Evolutionary conservation across 2,797 vertebrate genomes (phyloP), one percentile per base, ranked within the genome.

Genomic region (Selene dorsalis): DNA sequence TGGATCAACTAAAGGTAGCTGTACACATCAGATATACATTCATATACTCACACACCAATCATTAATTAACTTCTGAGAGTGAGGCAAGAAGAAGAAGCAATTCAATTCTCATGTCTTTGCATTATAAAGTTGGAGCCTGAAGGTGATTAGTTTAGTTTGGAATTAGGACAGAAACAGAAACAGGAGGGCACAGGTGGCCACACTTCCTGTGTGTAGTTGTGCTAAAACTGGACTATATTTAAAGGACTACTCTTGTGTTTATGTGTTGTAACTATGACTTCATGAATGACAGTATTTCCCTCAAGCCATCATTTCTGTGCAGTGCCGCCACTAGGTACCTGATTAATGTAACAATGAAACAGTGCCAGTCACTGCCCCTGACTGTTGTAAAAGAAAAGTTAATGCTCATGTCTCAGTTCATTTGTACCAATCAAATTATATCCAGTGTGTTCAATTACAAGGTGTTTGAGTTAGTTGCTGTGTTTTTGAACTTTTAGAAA

Each of bases 1-100:
- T 94, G 0, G 96, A 97, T 3, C 98, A 96, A 88, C 93, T 99
- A 84, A 98, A 97, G 92, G 93, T 92, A 75, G 0, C 24, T 17
- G 6, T 10, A 26, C 3, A 64, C 17, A 52, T 22, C 4, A 64
- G 12, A 56, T n/a, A 69, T 7, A 50, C 3, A 0, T 16, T 35
- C 43, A 43, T 24, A 18, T 30, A 26, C 26, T 7, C 41, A 55
- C 53, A 71, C 20, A 1, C 1, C 16, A 6, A 16, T 39, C 26
- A 4, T 24, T 9, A 0, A 60, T n/a, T n/a, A n/a, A n/a, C n/a
- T 35, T 64, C 7, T 0, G 1, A 47, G 11, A 52, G 9, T 45
- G 4, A 4, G 3, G 22, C 38, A 13, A 43, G n/a, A 26, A 10
- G 6, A 41, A 35, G 32, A 35, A 7, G 28, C 4, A 11, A 47